Conservation (phyloP, 1,140 invertebrate species). For the Orchestia grillus region DNA sequence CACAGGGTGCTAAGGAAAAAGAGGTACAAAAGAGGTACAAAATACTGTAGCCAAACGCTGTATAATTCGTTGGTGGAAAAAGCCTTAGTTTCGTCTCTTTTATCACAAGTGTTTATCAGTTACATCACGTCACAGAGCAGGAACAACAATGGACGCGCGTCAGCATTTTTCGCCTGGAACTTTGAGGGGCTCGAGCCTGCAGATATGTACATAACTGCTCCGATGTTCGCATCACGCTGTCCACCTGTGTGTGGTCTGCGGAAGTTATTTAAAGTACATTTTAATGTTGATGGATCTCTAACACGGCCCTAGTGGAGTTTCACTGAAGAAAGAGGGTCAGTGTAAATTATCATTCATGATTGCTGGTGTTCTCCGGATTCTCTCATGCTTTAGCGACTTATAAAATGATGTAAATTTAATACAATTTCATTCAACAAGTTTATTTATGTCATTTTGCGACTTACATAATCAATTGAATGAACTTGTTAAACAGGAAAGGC, state of each 20-base stretch:
- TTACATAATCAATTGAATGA: no score
- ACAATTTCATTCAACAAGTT: no score
- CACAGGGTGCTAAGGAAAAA: no score
- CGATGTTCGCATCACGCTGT: background rate
- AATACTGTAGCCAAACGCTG: no score
- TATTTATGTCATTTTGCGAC: no score
- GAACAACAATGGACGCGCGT: background rate
- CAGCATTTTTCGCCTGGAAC: background rate
- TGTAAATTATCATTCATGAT: background rate
- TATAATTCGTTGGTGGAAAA: no score
- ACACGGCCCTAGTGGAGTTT: background rate
- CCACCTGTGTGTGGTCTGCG: background rate
- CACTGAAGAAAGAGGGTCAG: background rate
- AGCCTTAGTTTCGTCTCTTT: no score
- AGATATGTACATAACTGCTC: background rate
- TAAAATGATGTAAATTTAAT: no score
- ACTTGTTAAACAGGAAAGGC: background rate
- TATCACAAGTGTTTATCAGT: no score
- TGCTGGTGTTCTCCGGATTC: background rate
- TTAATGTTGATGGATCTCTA: background rate
- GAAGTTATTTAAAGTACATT: background rate
- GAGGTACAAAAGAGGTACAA: no score
- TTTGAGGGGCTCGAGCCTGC: background rate
- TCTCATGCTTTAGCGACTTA: no score
- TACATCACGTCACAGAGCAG: background rate